Conservation (phyloP, 2,888 invertebrate species). For the Melanargia galathea region DNA sequence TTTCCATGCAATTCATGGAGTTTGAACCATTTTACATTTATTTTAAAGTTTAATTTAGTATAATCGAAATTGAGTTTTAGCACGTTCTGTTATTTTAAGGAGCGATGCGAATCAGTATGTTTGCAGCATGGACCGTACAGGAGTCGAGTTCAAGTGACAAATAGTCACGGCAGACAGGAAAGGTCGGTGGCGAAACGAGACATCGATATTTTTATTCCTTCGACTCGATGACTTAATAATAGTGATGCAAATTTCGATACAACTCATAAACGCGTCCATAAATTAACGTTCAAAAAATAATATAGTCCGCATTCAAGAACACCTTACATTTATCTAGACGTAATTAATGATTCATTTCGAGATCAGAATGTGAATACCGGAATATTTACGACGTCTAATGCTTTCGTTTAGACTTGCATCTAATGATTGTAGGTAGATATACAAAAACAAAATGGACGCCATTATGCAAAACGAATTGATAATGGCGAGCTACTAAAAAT, state of each 20-base stretch:
- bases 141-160: conserved; percentile 80
- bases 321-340: neutral
- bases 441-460: neutral
- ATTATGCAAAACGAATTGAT: conserved; percentile 15
- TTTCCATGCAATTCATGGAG: conserved; percentile 31
- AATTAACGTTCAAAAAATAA: neutral
- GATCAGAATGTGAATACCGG: neutral
- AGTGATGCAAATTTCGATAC: conserved; percentile 56
- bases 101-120: conserved; percentile 77
- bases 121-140: conserved; percentile 71
- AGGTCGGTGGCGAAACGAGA: conserved; percentile 69
- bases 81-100: conserved; percentile 46
- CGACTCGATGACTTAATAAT: conserved; percentile 75
- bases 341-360: neutral
- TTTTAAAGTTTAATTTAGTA: conserved; percentile 43
- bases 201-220: conserved; percentile 77
- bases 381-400: neutral
- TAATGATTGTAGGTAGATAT: neutral
- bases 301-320: neutral
- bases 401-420: neutral
- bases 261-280: neutral
- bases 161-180: conserved; percentile 77
- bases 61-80: conserved; percentile 34
- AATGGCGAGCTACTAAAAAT: neutral
- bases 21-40: conserved; percentile 32